Percentiles rank a stretch among this genome's conserved stretches.
Evolutionary conservation across 2,797 vertebrate species (phyloP).

Genomic region (Propithecus deckenii): DNA sequence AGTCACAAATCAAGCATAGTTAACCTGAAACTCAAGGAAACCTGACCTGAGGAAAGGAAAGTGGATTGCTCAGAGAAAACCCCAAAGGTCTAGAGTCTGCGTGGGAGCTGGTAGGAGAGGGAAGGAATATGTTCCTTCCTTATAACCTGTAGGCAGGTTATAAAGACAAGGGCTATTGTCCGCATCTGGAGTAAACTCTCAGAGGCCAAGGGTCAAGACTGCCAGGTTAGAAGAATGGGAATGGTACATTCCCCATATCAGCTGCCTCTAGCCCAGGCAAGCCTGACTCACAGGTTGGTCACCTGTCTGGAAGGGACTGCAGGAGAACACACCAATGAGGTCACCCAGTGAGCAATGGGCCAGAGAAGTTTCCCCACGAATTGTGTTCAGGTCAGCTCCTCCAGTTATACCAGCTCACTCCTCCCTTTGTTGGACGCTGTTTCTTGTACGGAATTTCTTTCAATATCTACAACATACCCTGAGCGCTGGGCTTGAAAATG

Average conservation of each 20-base stretch:
- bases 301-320: slow-evolving; percentile 63
- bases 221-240: slow-evolving; percentile 23
- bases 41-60: neutral
- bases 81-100: neutral
- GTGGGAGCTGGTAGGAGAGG: neutral
- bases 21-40: neutral
- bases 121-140: neutral
- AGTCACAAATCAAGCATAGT: neutral
- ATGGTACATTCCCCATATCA: neutral
- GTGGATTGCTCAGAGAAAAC: neutral
- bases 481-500: too few species aligned
- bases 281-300: slow-evolving; percentile 58
- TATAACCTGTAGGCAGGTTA: neutral
- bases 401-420: neutral
- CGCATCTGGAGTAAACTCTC: too few species aligned
- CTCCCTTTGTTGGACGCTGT: neutral
- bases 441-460: neutral
- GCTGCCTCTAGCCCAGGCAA: neutral
- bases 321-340: neutral
- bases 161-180: slow-evolving; percentile 45
- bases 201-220: neutral
- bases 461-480: neutral
- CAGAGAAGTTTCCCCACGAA: neutral
- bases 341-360: neutral
- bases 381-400: neutral